Percentiles rank a stretch among this genome's conserved stretches.
Evolutionary conservation across 2,888 invertebrate species (phyloP).

Genomic region (Zele albiditarsus): DNA sequence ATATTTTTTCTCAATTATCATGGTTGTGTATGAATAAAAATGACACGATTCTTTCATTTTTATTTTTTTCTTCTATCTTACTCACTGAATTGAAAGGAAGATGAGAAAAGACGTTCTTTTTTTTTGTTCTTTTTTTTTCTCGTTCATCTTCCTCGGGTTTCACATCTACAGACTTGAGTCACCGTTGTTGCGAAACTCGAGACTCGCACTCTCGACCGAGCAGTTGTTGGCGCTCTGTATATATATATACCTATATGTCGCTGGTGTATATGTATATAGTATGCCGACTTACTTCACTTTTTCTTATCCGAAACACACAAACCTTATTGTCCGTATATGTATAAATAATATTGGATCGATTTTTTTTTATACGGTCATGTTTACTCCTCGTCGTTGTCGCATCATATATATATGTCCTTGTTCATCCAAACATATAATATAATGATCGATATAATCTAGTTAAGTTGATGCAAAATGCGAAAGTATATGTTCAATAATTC

Average conservation of each 20-base stretch:
- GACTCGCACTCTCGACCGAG: constrained; percentile 6
- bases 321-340: constrained; percentile 4
- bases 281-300: background rate
- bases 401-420: no score
- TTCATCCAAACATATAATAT: no score
- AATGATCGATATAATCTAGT: no score
- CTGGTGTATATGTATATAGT: background rate
- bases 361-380: constrained; percentile 4
- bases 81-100: constrained; percentile 16
- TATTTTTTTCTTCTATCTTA: background rate
- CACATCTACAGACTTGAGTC: constrained; percentile 27
- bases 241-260: constrained; percentile 4
- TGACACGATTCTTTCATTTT: background rate
- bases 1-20: background rate
- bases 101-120: constrained; percentile 10
- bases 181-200: constrained; percentile 35
- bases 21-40: background rate
- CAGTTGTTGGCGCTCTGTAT: constrained; percentile 15
- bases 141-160: constrained; percentile 32
- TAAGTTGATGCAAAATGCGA: no score
- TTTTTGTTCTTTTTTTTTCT: constrained; percentile 18
- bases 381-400: background rate
- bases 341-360: background rate
- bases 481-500: no score
- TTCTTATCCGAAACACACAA: background rate